Evolutionary conservation across 1,140 invertebrate species (phyloP), one percentile per base, ranked within the genome.

Genomic region (Scaptomyza hsui): DNA sequence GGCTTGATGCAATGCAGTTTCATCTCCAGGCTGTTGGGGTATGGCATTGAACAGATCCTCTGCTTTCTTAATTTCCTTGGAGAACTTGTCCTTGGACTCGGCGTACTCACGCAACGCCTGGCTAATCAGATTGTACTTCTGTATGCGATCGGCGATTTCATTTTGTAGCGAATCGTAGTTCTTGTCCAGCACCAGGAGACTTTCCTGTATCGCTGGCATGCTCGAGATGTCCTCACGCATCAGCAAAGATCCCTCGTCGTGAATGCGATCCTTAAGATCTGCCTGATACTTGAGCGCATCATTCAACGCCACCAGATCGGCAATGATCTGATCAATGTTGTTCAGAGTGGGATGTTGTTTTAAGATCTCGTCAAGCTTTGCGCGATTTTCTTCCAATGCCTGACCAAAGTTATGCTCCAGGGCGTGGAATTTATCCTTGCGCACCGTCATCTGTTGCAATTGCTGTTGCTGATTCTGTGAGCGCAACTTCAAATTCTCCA

Each of bases 171-270:
- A 95, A 78, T 97, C 96, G 94, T 95, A 97, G 61, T 95, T 95
- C 24, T 94, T 94, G 72, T 97, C 96, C 35, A 96, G 93, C 0
- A 94, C 93, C 1, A 95, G 93, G 0, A 97, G 83, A 35, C 94
- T 94, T 61, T 95, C 95, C 91, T 97, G 96, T 59, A 97, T 95
- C 2, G 94, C 94, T 3, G 95, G 94, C 89, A 95, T 95, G 72
- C 95, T 95, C 21, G 94, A 94, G 70, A 96, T 94, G 91, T 97
- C 96, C 91, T 96, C 95, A 75, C 95, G 94, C 93, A 97, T 95
- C 35, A 97, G 90, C 51, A 94, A 92, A 15, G 95, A 92, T 1
- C 96, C 96, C 92, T 97, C 94, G 75, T 94, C 93, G 32, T 94
- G 93, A 1, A 96, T 91, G 48, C 93, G 92, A 45, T 94, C 92